phyloP scores from a whole-genome alignment of 1,140 invertebrate genomes.

The Drosophila ohnishii region DNA sequence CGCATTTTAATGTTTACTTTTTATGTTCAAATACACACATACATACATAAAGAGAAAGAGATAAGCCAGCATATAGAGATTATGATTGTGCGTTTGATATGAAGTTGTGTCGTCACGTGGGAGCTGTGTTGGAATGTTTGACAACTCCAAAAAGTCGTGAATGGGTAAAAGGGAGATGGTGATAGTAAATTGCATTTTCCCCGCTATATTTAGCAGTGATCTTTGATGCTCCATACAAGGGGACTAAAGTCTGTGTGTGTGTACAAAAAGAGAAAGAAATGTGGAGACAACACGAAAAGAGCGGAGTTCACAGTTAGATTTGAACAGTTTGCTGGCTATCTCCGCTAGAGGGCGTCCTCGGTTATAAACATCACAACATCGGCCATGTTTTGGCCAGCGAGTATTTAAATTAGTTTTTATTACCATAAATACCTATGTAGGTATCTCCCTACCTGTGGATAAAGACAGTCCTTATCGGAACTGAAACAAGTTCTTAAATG shows the following conservation, averaged over 20 bases:
- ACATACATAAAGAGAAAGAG: slow-evolving; percentile 1
- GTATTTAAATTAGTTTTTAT: neutral
- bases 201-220: slow-evolving; percentile 50
- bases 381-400: neutral
- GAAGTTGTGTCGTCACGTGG: slow-evolving; percentile 68
- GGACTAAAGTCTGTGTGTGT: neutral
- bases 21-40: slow-evolving; percentile 33
- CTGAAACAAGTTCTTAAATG: neutral
- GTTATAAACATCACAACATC: no score
- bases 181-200: slow-evolving; percentile 21
- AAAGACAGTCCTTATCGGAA: neutral
- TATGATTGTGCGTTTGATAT: slow-evolving; percentile 37
- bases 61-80: slow-evolving; percentile 43
- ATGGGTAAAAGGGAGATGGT: slow-evolving; percentile 4
- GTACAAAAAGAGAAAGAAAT: neutral
- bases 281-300: slow-evolving; percentile 18
- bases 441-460: neutral
- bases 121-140: slow-evolving; percentile 17
- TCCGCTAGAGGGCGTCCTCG: slow-evolving; percentile 3
- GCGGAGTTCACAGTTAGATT: slow-evolving; percentile 22
- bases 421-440: neutral
- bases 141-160: slow-evolving; percentile 26
- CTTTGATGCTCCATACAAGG: slow-evolving; percentile 6
- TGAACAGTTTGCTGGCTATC: neutral
- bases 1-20: slow-evolving; percentile 44